Conservation (phyloP, 2,113 vertebrate species). For the Catharus minimus region DNA sequence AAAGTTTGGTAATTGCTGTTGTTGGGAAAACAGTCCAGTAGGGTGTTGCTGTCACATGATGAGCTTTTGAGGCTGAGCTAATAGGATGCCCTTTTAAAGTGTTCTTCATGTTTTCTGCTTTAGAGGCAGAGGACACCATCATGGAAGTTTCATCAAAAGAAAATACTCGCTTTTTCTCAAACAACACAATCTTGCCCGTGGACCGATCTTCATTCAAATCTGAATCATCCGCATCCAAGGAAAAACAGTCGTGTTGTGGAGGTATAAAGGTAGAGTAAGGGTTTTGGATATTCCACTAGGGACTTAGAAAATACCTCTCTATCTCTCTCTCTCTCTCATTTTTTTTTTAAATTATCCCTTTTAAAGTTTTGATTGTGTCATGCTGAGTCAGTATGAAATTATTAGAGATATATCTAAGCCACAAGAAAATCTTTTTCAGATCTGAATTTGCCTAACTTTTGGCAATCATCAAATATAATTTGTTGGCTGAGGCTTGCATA, state of each 20-base stretch:
- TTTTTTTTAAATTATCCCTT: neutral
- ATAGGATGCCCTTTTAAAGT: conserved; percentile 31
- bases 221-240: conserved; percentile 53
- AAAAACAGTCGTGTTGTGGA: conserved; percentile 49
- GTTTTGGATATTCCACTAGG: neutral
- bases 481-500: neutral
- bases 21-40: conserved; percentile 15
- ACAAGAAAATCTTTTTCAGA: neutral
- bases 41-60: conserved; percentile 48
- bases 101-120: conserved; percentile 36
- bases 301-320: neutral
- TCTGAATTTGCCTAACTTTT: neutral
- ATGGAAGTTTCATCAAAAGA: conserved; percentile 77
- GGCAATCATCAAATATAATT: neutral
- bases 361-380: neutral
- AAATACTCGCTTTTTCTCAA: conserved; percentile 66
- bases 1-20: conserved; percentile 33
- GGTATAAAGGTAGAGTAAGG: conserved; percentile 74
- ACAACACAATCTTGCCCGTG: conserved; percentile 15
- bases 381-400: neutral
- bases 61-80: conserved; percentile 42
- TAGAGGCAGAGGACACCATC: conserved; percentile 31
- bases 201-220: conserved; percentile 60
- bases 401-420: neutral
- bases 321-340: no score